Evolutionary conservation across 2,888 invertebrate species (phyloP).

Genomic region (Mallateleia sp.): DNA sequence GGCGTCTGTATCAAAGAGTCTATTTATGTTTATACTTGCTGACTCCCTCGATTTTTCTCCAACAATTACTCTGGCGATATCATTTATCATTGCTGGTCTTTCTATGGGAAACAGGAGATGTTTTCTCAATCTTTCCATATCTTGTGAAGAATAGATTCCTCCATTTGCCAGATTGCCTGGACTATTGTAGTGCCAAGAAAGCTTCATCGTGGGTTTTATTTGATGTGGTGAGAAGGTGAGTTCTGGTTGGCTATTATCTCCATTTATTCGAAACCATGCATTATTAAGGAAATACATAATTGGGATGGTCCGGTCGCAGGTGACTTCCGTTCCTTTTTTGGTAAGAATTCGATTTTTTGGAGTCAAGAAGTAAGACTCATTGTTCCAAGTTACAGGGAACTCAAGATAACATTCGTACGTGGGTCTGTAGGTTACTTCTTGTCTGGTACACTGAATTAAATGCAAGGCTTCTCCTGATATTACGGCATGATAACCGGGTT

Average conservation of each 20-base stretch:
- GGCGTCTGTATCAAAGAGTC: too few relatives aligned
- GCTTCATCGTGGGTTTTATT: background rate
- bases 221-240: background rate
- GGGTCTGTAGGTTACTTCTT: too few relatives aligned
- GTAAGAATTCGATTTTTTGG: conserved; percentile 77
- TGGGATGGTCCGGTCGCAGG: background rate
- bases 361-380: conserved; percentile 71
- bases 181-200: conserved; percentile 20
- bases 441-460: conserved; percentile 81
- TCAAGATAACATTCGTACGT: conserved; percentile 79
- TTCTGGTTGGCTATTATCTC: background rate
- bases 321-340: conserved; percentile 1
- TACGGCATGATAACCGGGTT: conserved; percentile 81
- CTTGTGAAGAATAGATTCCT: conserved; percentile 56
- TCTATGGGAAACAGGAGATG: conserved; percentile 48
- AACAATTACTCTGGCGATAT: background rate
- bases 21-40: too few relatives aligned
- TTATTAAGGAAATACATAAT: background rate
- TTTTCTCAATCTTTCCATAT: conserved; percentile 40
- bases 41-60: too few relatives aligned
- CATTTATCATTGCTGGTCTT: conserved; percentile 3
- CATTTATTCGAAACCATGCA: background rate
- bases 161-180: conserved; percentile 36
- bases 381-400: conserved; percentile 42
- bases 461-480: conserved; percentile 82